These are phyloP conservation scores for Cactoblastis cactorum DNA, from an alignment of 2,888 invertebrate genomes.

Conservation along the genomic window DNA sequence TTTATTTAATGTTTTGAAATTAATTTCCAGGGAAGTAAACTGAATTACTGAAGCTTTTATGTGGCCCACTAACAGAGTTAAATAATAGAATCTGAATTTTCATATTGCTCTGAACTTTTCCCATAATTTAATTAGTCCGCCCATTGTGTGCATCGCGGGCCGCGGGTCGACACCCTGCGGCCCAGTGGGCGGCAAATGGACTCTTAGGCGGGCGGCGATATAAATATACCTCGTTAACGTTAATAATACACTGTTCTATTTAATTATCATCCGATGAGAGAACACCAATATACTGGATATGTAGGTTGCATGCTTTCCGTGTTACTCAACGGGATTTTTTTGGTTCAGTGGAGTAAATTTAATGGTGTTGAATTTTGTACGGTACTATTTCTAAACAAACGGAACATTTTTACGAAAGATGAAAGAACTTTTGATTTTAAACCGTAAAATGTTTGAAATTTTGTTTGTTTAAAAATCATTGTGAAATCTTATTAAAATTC, in stretches of 20 bases:
- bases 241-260: constrained; percentile 54
- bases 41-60: background rate
- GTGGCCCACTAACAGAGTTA: background rate
- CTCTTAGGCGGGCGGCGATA: constrained; percentile 50
- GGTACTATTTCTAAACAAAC: constrained; percentile 7
- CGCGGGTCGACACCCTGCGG: constrained; percentile 58
- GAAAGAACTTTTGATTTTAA: constrained; percentile 4
- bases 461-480: no score
- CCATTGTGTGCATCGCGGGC: constrained; percentile 47
- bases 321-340: constrained; percentile 11
- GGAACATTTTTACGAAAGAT: constrained; percentile 1
- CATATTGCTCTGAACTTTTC: constrained; percentile 27
- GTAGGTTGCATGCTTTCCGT: constrained; percentile 15
- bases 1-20: no score
- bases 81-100: constrained; percentile 10
- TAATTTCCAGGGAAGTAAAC: background rate
- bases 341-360: constrained; percentile 10
- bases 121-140: constrained; percentile 33
- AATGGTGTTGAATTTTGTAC: constrained; percentile 6
- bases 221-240: constrained; percentile 61
- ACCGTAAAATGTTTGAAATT: background rate
- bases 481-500: no score
- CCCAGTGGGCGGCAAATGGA: constrained; percentile 62
- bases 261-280: constrained; percentile 56
- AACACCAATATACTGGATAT: constrained; percentile 21